Evolutionary conservation across 2,888 invertebrate genomes (phyloP).

Genomic region (Parnassius glacialis): DNA sequence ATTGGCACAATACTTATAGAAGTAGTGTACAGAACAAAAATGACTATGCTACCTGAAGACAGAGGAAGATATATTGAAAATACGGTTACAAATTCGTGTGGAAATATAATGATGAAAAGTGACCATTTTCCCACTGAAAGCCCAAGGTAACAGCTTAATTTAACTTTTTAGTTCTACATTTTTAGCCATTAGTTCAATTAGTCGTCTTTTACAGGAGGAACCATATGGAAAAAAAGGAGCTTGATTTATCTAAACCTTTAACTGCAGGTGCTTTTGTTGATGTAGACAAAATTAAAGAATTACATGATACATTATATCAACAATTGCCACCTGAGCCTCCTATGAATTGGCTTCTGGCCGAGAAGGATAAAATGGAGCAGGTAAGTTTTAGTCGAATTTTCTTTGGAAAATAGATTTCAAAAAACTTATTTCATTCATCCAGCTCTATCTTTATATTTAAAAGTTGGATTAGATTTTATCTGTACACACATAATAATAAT

Average conservation of each 20-base stretch:
- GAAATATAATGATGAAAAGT: slow-evolving; percentile 91
- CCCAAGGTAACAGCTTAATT: slow-evolving; percentile 66
- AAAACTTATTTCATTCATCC: too few relatives aligned
- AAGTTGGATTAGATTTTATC: too few relatives aligned
- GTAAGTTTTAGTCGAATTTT: slow-evolving; percentile 36
- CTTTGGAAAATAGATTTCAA: too few relatives aligned
- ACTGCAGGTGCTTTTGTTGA: slow-evolving; percentile 90
- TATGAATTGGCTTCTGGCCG: slow-evolving; percentile 63
- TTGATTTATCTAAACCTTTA: slow-evolving; percentile 86
- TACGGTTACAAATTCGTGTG: slow-evolving; percentile 36
- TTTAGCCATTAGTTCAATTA: not conserved
- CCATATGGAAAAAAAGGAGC: slow-evolving; percentile 81
- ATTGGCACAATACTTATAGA: slow-evolving; percentile 91
- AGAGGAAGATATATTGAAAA: slow-evolving; percentile 80
- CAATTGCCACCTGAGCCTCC: slow-evolving; percentile 67
- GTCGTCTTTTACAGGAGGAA: slow-evolving; percentile 42
- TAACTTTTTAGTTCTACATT: not conserved
- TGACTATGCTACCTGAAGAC: slow-evolving; percentile 93
- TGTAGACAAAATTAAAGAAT: slow-evolving; percentile 80
- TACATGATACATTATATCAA: slow-evolving; percentile 60
- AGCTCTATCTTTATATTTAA: too few relatives aligned
- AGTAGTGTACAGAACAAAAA: slow-evolving; percentile 93
- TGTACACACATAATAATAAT: too few relatives aligned
- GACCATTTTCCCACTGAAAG: slow-evolving; percentile 89
- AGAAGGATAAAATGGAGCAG: slow-evolving; percentile 62